Evolutionary conservation across 2,888 invertebrate genomes (phyloP), one percentile per base, ranked within the genome.

Genomic region (Norana najaformis): DNA sequence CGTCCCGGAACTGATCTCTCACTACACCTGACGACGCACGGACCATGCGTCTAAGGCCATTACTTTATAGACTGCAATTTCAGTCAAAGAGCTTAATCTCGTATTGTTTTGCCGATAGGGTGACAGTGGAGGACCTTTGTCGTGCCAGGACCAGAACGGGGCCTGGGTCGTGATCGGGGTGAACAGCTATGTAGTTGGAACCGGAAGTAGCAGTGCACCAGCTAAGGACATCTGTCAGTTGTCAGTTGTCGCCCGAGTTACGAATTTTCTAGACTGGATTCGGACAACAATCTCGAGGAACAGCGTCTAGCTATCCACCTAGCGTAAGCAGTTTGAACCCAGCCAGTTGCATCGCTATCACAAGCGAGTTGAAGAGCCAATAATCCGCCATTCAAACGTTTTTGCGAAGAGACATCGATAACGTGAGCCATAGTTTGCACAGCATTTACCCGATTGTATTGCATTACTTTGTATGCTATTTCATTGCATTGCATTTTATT

Each of bases 81-180:
- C 83, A 34, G 20, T 34, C 35, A 30, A 36, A 35, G 34, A 35
- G 34, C 37, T 85, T 85, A 18, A 85, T n/a, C 6, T 18, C 5
- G 20, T 8, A 0, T 18, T 36, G 30, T 41, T 38, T 18, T 53
- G 37, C 23, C 88, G 5, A 23, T 85, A 90, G 90, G 90, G 90
- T 88, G 90, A 90, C 88, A 90, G 90, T n/a, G 90, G 90, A 88
- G 90, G 90, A 14, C 90, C 90, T 34, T 39, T 90, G 14, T 47
- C 83, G 41, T 90, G 90, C 90, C 83, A 83, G 88, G 53, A 90
- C 34, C 30, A 90, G n/a, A 88, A 90, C 37, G 85, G 88, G 30
- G 34, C 18, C 2, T 90, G 90, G 90, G 30, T 35, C 35, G 14
- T 90, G 34, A 41, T 90, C 39, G 90, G 90, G 13, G 47, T 90